Evolutionary conservation across 2,797 vertebrate genomes (phyloP).

Genomic region (Rallus crepitans): DNA sequence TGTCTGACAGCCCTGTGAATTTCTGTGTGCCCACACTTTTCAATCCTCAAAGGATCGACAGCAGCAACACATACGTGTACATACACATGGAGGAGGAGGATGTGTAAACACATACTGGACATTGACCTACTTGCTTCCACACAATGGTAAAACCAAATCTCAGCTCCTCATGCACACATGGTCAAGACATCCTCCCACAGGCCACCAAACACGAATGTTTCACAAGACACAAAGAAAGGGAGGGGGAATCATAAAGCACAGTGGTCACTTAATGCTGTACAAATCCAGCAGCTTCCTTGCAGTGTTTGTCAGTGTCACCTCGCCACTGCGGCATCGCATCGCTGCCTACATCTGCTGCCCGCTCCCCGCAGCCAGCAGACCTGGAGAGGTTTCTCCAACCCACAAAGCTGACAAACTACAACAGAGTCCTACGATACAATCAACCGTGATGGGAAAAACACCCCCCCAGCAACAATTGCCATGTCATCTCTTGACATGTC

Average conservation of each 20-base stretch:
- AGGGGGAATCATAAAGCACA: not conserved
- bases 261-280: accelerated
- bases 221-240: not conserved
- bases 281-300: accelerated
- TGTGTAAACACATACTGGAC: accelerated
- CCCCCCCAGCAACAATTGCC: accelerated
- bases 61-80: accelerated
- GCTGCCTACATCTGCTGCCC: not conserved
- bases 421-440: accelerated
- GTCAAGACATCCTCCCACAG: not conserved
- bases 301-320: not conserved
- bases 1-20: accelerated
- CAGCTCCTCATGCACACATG: accelerated
- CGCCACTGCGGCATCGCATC: too few relatives aligned
- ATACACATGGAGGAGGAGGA: accelerated
- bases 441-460: not conserved
- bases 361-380: not conserved
- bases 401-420: not conserved
- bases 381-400: not conserved
- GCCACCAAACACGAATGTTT: too few relatives aligned
- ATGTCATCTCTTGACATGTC: accelerated
- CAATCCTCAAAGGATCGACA: not conserved
- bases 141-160: not conserved
- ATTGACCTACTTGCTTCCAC: not conserved
- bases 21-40: not conserved